phyloP scores from a whole-genome alignment of 2,113 vertebrate species.

The Rhegmatorhina hoffmannsi region DNA sequence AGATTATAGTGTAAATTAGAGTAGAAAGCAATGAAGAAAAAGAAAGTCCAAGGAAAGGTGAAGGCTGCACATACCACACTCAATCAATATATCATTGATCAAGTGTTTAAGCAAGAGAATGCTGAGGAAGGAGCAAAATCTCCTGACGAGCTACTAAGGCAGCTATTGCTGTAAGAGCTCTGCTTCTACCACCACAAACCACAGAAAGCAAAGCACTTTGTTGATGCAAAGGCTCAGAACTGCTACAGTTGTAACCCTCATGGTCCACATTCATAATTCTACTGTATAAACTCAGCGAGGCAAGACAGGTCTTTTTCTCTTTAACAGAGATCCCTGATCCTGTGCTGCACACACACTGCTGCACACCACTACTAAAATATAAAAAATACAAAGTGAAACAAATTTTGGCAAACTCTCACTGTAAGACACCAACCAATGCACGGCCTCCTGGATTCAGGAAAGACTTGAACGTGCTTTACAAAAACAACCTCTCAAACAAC shows the following conservation, averaged over 20 bases:
- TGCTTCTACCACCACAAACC: neutral
- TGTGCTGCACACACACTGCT: neutral
- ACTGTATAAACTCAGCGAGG: neutral
- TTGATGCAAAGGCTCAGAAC: neutral
- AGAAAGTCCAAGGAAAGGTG: neutral
- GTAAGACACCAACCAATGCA: neutral
- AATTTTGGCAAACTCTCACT: neutral
- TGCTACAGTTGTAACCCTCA: neutral
- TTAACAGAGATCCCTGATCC: neutral
- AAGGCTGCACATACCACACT: neutral
- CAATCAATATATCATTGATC: neutral
- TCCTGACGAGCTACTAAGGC: neutral
- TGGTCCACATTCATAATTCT: neutral
- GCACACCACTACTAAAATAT: neutral
- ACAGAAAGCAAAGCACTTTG: neutral
- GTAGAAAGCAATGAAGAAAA: neutral
- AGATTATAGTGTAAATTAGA: neutral
- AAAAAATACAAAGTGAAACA: neutral
- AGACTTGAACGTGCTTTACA: neutral
- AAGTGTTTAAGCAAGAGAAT: neutral
- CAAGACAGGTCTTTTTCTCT: neutral
- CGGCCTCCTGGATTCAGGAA: neutral
- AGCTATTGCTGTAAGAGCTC: neutral
- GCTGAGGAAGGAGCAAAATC: neutral
- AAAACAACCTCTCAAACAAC: neutral